These are phyloP conservation scores for Plagodis pulveraria DNA, from an alignment of 2,888 invertebrate genomes.

Conservation along the genomic window DNA sequence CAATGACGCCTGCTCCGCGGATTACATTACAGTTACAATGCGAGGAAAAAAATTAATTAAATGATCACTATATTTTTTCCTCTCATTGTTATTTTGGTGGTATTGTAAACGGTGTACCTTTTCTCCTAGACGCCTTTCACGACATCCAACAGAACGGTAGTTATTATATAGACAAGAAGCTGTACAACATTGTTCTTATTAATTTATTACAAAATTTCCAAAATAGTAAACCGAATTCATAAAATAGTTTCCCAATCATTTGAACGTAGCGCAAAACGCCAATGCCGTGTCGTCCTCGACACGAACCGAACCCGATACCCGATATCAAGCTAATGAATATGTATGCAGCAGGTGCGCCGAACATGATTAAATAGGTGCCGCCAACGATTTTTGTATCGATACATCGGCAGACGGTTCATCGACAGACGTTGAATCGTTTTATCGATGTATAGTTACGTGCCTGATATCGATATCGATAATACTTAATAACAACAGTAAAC, in stretches of 20 bases:
- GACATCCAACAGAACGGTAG: no score
- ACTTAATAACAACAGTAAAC: slow-evolving; percentile 5
- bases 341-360: slow-evolving; percentile 78
- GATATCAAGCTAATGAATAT: slow-evolving; percentile 71
- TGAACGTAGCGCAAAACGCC: slow-evolving; percentile 62
- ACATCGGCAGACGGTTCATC: slow-evolving; percentile 59
- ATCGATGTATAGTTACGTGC: slow-evolving; percentile 30
- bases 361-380: slow-evolving; percentile 75
- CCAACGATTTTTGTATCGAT: slow-evolving; percentile 74
- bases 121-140: no score
- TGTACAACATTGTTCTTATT: no score
- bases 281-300: slow-evolving; percentile 51
- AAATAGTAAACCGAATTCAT: neutral
- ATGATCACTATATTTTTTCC: no score
- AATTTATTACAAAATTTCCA: no score
- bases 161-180: no score
- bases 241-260: slow-evolving; percentile 2
- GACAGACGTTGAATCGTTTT: slow-evolving; percentile 34
- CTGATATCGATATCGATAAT: slow-evolving; percentile 49
- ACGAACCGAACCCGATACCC: slow-evolving; percentile 66
- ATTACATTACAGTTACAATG: no score
- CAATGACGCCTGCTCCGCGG: no score
- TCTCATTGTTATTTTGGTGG: no score
- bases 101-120: no score
- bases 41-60: no score